Evolutionary conservation across 2,888 invertebrate species (phyloP).

Genomic region (Rhimphoctona megacephalus): DNA sequence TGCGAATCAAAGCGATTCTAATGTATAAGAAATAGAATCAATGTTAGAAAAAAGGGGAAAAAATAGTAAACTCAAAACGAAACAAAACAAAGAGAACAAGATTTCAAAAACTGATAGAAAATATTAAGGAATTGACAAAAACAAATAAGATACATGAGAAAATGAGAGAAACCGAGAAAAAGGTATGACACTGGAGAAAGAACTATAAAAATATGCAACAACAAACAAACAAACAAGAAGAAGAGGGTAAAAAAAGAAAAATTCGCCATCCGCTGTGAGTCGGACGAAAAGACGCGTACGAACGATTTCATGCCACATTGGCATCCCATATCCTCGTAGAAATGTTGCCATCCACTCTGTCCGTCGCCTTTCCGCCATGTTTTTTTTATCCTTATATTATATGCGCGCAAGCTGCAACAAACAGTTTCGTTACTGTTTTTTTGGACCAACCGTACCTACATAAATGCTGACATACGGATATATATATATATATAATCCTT

Average conservation of each 20-base stretch:
- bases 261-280: conserved; percentile 82
- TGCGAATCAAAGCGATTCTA: not conserved
- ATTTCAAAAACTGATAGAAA: not conserved
- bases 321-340: conserved; percentile 73
- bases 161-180: conserved; percentile 63
- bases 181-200: conserved; percentile 62
- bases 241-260: conserved; percentile 70
- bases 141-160: conserved; percentile 24
- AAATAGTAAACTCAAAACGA: conserved; percentile 48
- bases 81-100: conserved; percentile 49
- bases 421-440: conserved; percentile 36
- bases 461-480: conserved; percentile 31
- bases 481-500: conserved; percentile 17
- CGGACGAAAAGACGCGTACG: conserved; percentile 78
- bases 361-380: conserved; percentile 64
- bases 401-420: conserved; percentile 46
- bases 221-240: conserved; percentile 30
- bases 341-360: conserved; percentile 66
- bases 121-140: not conserved
- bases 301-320: conserved; percentile 78
- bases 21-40: too few species aligned
- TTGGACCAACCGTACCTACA: conserved; percentile 33
- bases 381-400: conserved; percentile 14
- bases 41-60: not conserved
- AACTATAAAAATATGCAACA: conserved; percentile 24